Base-by-base conservation (phyloP, 2,888 invertebrate species). In the Vanessa cardui region DNA sequence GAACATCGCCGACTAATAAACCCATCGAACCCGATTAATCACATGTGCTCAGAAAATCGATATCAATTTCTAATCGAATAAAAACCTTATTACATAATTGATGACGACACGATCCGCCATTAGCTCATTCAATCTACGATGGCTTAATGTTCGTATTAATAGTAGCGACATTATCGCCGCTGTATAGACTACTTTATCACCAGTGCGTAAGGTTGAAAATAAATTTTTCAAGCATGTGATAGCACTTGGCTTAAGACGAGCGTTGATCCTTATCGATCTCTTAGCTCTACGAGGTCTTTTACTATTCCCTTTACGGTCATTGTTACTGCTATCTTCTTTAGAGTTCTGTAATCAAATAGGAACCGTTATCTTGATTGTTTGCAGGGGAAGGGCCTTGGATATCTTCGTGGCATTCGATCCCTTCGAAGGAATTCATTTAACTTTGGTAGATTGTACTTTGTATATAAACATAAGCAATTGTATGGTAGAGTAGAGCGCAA, bases 211-310 rank as follows among this genome's bases (percentile, higher is more conserved):
- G 46, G 69, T 45, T 21, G 7, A 49, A 39, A 54, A 54, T 61
- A 7, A 16, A 16, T 58, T 20, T n/a, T 6, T 0, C n/a, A 7
- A 1, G n/a, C 31, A 44, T 7, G 5, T 18, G 6, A 46, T 56
- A 18, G 69, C 54, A 49, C 60, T 63, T 69, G 60, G 62, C 66
- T 66, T 69, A 45, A 54, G 47, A 56, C 69, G 65, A 68, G 21
- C 63, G 64, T 70, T 68, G 72, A 72, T 72, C 70, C 65, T 72
- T 72, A 70, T 70, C 70, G 70, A 72, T 72, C 60, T 64, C 45
- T 64, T 64, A 50, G 49, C 58, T 52, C 58, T 61, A 66, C 62
- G 65, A 68, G 64, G 58, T 62, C 70, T 70, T 58, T 52, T 65
- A 65, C 70, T 65, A 68, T 69, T 66, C 64, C 66, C 49, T 69